Evolutionary conservation across 2,888 invertebrate species (phyloP), one percentile per base, ranked within the genome.

Genomic region (Timema podura): DNA sequence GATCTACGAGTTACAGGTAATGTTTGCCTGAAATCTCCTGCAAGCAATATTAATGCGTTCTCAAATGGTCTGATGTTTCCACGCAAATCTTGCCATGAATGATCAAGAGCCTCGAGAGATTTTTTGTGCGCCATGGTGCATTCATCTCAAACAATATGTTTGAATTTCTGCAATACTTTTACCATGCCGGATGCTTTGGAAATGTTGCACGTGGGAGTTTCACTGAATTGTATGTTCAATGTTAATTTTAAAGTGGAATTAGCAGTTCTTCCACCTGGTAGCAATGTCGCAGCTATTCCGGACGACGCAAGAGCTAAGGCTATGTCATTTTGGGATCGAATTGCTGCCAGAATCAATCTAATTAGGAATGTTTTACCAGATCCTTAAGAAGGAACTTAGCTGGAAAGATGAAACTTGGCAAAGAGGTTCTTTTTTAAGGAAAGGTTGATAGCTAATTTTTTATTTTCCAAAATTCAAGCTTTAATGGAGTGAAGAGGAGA

Each of bases 211-310:
- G 10, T 65, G 44, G 45, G 65, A 46, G 48, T 74, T 75, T 70
- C 72, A 70, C 13, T 75, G 73, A n/a, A n/a, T n/a, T n/a, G n/a
- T n/a, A n/a, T n/a, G n/a, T 65, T 65, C 47, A 65, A 65, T 65
- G 46, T 7, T 16, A 65, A 45, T 65, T 65, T 65, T 6, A 65
- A 65, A 47, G 65, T 15, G 10, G 9, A 65, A 65, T 65, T 46
- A 46, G 65, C 65, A 65, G 65, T 45, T 47, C 65, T 30, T 47
- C 65, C 47, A 47, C 65, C 65, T 65, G 44, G 46, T 47, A 65
- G 11, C 65, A 65, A 47, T 46, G 65, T 46, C 6, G 65, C 65
- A 65, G 65, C 65, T 65, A 65, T 74, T 67, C 68, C 57, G 48
- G 54, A 61, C 15, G n/a, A 7, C n/a, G n/a, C n/a, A n/a, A n/a